Base-by-base conservation (phyloP, 2,888 invertebrate species). In the Dolichopus griseipennis region DNA sequence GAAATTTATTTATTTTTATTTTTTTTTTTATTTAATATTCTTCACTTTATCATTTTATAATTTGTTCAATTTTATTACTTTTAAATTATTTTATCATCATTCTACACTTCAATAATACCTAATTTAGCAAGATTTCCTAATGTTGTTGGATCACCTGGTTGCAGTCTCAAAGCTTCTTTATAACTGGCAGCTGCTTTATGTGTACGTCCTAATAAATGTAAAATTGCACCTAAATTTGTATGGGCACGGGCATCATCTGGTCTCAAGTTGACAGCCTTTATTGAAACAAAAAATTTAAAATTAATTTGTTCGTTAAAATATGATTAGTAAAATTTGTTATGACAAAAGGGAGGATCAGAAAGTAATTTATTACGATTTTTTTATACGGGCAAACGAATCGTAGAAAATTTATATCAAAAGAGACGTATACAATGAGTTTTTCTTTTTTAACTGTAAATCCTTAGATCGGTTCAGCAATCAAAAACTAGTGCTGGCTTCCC, bases 151-250 rank as follows among this genome's bases (percentile, higher is more conserved):
- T 97, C 96, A 72, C 91, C 90, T 0, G 97, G 97, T 77, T 93
- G 90, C 68, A 97, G 83, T 76, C 89, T 85, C 69, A 97, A 83
- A 0, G 97, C 96, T 76, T 89, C 88, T 73, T 90, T 85, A 81
- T 97, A 97, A 70, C 93, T 91, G 20, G 86, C 85, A 65, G 94
- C 93, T 0, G 97, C 97, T 72, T 94, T 92, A 34, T 85, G 84
- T 75, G 93, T 90, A 81, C 95, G 95, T 33, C 94, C 94, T 79
- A 96, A 93, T 73, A 95, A 85, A 83, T 97, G 97, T 69, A 95
- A 84, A 78, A 97, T 97, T 69, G 97, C 97, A 33, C 97, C 97
- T 68, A 96, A 85, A 81, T 97, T 97, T 76, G 95, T 94, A 82
- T 95, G 94, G 69, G 93, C 92, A 73, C 93, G 88, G 0, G 95